Evolutionary conservation across 2,797 vertebrate genomes (phyloP).

Genomic region (Myripristis jacobus): DNA sequence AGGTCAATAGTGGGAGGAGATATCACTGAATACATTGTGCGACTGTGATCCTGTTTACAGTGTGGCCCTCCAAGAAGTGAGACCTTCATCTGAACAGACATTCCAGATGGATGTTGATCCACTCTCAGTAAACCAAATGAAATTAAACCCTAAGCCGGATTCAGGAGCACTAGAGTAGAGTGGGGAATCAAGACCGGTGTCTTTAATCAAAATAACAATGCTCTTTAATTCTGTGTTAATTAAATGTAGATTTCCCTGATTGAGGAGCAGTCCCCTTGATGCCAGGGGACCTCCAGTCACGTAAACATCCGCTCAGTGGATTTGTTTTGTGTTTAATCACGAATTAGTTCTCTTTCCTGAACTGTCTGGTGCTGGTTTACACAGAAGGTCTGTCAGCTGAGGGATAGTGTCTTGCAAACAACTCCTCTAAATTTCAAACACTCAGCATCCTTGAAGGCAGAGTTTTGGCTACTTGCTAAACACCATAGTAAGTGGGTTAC

Average conservation of each 20-base stretch:
- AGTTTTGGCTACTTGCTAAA: conserved; percentile 54
- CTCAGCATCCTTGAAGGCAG: conserved; percentile 39
- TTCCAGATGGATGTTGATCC: conserved; percentile 78
- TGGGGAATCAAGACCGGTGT: conserved; percentile 68
- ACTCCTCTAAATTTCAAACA: conserved; percentile 53
- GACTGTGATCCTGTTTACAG: conserved; percentile 46
- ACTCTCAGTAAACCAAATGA: conserved; percentile 73
- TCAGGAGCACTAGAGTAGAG: conserved; percentile 59
- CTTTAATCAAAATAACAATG: conserved; percentile 84
- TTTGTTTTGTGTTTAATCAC: conserved; percentile 78
- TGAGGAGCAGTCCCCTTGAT: conserved; percentile 57
- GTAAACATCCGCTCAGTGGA: conserved; percentile 69
- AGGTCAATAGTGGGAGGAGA: conserved; percentile 48
- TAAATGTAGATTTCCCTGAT: conserved; percentile 79
- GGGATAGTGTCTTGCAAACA: conserved; percentile 65
- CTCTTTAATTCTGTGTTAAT: conserved; percentile 84
- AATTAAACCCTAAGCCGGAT: conserved; percentile 73
- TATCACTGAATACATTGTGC: conserved; percentile 12
- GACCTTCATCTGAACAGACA: conserved; percentile 53
- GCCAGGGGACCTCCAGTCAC: conserved; percentile 64
- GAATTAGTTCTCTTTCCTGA: conserved; percentile 65
- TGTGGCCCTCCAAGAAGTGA: conserved; percentile 45
- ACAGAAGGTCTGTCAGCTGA: conserved; percentile 71
- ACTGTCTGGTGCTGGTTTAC: conserved; percentile 69
- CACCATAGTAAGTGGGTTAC: conserved; percentile 49